Base-by-base conservation (phyloP, 1,140 invertebrate genomes). In the Lepidurus arcticus region DNA sequence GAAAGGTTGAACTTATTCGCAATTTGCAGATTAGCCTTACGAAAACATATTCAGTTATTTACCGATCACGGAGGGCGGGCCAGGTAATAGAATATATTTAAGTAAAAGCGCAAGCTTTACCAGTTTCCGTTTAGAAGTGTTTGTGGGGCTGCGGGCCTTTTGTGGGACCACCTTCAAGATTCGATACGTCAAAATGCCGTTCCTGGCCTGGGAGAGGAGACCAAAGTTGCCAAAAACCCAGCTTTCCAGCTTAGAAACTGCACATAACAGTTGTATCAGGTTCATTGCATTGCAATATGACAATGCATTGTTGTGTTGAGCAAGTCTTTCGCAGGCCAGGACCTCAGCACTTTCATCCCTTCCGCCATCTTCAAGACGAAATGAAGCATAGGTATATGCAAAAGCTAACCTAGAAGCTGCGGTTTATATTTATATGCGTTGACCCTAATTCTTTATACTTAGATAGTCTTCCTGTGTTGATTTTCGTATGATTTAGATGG, bases 381-480 rank as follows among this genome's bases (percentile, higher is more conserved):
- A 65, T 13, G 13, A 7, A 65, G 53, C 53, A 65, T n/a, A 34
- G 34, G 34, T 34, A 34, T 34, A 34, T 34, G 34, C 34, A 34
- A 34, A 34, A 34, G 34, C 34, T 34, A 65, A 21, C 16, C 53
- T 65, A 65, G 53, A 65, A 65, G 53, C n/a, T 65, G 53, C n/a
- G 34, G 34, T 34, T 34, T 34, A 4, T 34, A 34, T 65, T 65
- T 65, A 21, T 65, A 65, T 16, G 21, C 53, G n/a, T 65, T 65
- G 53, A 65, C 53, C 53, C 53, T 65, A 65, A 65, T 65, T 21
- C 53, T 65, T 65, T 65, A 34, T 65, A 65, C 53, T 65, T 16
- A 21, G 53, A 21, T 16, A 65, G 53, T 65, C 53, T 65, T 65
- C 53, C 21, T 65, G 53, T 7, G 53, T 65, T 21, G 5, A 16